phyloP scores from a whole-genome alignment of 2,888 invertebrate species.

The Ischnus inquisitorius region DNA sequence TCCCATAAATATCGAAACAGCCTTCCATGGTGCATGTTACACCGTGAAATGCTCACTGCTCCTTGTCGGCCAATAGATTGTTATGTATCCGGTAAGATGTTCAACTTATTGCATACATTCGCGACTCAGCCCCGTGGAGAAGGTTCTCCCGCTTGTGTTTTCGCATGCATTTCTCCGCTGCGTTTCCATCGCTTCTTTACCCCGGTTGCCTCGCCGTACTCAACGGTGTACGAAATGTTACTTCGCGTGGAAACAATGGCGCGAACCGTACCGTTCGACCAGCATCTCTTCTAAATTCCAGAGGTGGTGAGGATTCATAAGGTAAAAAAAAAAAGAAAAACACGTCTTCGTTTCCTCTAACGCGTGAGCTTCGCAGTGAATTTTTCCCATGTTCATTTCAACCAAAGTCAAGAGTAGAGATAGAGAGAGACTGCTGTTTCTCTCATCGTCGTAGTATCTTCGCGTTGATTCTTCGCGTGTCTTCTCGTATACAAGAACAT shows the following conservation, averaged over 20 bases:
- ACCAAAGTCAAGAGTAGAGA: neutral
- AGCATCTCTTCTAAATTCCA: conserved; percentile 45
- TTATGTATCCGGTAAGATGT: conserved; percentile 70
- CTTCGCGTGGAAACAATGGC: conserved; percentile 63
- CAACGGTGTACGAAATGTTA: conserved; percentile 60
- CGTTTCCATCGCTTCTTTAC: neutral
- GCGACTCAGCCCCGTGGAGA: conserved; percentile 51
- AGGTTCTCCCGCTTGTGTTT: conserved; percentile 37
- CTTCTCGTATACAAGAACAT: neutral
- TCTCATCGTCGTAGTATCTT: conserved; percentile 18
- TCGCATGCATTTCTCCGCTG: conserved; percentile 29
- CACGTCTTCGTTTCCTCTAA: conserved; percentile 4
- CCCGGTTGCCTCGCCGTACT: conserved; percentile 2
- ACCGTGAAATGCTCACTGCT: conserved; percentile 68
- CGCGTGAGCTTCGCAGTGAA: neutral
- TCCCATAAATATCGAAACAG: conserved; percentile 68
- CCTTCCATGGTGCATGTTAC: conserved; percentile 61
- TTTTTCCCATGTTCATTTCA: conserved; percentile 11
- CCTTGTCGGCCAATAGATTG: conserved; percentile 69
- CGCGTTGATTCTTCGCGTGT: conserved; percentile 42
- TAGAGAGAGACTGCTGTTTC: neutral
- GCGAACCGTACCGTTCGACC: conserved; percentile 46
- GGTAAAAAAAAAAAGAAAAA: neutral
- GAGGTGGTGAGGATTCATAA: neutral
- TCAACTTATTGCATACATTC: conserved; percentile 67